Conservation (phyloP, 2,113 vertebrate genomes). For the Cyphomyrus discorhynchus region DNA sequence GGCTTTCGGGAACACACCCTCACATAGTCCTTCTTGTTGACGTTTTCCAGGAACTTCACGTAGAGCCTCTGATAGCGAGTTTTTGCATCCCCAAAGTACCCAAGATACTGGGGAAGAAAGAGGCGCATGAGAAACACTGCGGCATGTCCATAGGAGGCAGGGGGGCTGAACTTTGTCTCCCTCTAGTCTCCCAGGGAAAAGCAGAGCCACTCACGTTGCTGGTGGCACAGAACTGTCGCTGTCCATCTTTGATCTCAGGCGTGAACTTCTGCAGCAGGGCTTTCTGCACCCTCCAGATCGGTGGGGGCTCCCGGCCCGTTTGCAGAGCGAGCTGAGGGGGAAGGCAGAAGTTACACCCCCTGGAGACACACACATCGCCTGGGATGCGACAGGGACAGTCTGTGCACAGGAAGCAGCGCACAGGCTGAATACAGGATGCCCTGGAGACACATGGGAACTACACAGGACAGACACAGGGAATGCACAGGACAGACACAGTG, state of each 20-base stretch:
- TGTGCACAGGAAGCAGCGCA: background rate
- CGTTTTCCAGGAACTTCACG: constrained; percentile 87
- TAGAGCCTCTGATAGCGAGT: constrained; percentile 84
- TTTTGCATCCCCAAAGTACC: constrained; percentile 85
- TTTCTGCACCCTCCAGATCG: constrained; percentile 89
- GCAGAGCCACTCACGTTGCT: constrained; percentile 74
- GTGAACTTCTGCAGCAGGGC: constrained; percentile 88
- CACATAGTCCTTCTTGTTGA: constrained; percentile 89
- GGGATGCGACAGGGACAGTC: background rate
- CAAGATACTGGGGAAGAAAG: constrained; percentile 68
- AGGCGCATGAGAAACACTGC: background rate
- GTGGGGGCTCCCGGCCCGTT: constrained; percentile 79
- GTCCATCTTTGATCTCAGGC: constrained; percentile 87
- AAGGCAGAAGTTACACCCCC: background rate
- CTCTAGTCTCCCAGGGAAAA: background rate
- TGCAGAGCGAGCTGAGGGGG: constrained; percentile 70
- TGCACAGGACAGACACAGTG: too few species aligned
- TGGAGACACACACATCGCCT: background rate
- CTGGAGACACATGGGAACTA: background rate
- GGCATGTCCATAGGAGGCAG: too few species aligned
- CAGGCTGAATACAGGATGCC: background rate
- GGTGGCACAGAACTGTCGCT: constrained; percentile 88
- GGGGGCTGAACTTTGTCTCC: too few species aligned
- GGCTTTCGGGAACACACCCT: constrained; percentile 82
- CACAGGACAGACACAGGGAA: background rate